Evolutionary conservation across 2,888 invertebrate species (phyloP).

Genomic region (Chrysodeixis includens): DNA sequence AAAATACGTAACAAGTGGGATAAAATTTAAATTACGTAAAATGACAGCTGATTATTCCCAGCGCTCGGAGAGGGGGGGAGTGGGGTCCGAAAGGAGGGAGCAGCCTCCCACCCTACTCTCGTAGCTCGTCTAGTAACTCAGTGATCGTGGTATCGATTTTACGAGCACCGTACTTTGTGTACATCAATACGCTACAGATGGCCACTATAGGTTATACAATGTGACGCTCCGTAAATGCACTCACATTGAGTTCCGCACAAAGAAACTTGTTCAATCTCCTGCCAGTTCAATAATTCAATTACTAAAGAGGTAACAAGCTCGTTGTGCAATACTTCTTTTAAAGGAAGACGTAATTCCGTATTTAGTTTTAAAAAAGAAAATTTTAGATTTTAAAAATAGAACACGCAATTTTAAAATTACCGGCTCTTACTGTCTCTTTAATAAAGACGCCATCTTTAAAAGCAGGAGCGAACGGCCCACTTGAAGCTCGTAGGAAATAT

Average conservation of each 20-base stretch:
- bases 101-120: conserved; percentile 51
- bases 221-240: conserved; percentile 27
- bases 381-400: neutral
- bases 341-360: neutral
- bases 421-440: conserved; percentile 44
- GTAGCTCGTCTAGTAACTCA: conserved; percentile 58
- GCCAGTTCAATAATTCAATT: conserved; percentile 1
- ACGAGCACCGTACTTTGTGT: conserved; percentile 53
- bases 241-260: conserved; percentile 19
- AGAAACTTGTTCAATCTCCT: conserved; percentile 14
- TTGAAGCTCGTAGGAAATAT: conserved; percentile 45
- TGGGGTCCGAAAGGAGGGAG: conserved; percentile 15
- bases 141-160: conserved; percentile 63
- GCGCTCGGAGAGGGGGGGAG: conserved; percentile 27
- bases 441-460: conserved; percentile 46
- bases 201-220: conserved; percentile 15
- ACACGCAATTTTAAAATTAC: conserved; percentile 25
- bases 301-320: neutral
- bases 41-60: conserved; percentile 67
- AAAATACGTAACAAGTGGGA: conserved; percentile 50
- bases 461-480: conserved; percentile 53
- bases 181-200: conserved; percentile 31
- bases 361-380: neutral
- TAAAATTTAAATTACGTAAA: conserved; percentile 62
- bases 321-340: neutral